Conservation (phyloP, 2,888 invertebrate genomes). For the Aporophyla lueneburgensis region DNA sequence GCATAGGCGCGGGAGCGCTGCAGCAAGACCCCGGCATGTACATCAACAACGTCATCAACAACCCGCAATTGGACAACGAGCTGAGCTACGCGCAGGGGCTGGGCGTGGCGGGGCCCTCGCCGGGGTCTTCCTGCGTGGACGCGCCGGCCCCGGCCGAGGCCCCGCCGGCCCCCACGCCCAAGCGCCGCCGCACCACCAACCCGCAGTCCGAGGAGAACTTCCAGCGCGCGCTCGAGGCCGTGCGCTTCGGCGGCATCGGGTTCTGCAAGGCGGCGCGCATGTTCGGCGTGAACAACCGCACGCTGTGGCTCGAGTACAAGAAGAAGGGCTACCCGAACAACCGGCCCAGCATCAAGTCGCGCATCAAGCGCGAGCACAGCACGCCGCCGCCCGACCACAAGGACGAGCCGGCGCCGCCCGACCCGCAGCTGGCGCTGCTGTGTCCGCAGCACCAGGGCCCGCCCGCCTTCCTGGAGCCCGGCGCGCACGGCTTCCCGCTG, state of each 20-base stretch:
- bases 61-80: slow-evolving; percentile 81
- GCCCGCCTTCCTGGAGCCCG: slow-evolving; percentile 93
- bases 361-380: slow-evolving; percentile 93
- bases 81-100: slow-evolving; percentile 84
- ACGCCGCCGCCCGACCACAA: slow-evolving; percentile 91
- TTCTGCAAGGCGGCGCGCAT: slow-evolving; percentile 96
- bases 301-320: slow-evolving; percentile 96
- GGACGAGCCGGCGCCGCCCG: slow-evolving; percentile 78
- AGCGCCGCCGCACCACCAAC: slow-evolving; percentile 94
- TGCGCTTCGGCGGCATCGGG: slow-evolving; percentile 95
- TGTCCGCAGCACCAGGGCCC: slow-evolving; percentile 93
- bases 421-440: slow-evolving; percentile 90
- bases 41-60: slow-evolving; percentile 89
- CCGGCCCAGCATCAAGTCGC: slow-evolving; percentile 94
- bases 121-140: slow-evolving; percentile 83
- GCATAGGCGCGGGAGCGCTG: slow-evolving; percentile 91
- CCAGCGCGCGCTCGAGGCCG: slow-evolving; percentile 95
- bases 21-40: slow-evolving; percentile 91
- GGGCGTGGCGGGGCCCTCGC: slow-evolving; percentile 83
- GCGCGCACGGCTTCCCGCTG: slow-evolving; percentile 92
- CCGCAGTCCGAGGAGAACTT: slow-evolving; percentile 96
- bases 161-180: slow-evolving; percentile 84
- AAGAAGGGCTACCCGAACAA: slow-evolving; percentile 96
- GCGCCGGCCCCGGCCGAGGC: slow-evolving; percentile 75
- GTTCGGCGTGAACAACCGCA: slow-evolving; percentile 96